Evolutionary conservation across 2,888 invertebrate genomes (phyloP).

Genomic region (Alcis repandata): DNA sequence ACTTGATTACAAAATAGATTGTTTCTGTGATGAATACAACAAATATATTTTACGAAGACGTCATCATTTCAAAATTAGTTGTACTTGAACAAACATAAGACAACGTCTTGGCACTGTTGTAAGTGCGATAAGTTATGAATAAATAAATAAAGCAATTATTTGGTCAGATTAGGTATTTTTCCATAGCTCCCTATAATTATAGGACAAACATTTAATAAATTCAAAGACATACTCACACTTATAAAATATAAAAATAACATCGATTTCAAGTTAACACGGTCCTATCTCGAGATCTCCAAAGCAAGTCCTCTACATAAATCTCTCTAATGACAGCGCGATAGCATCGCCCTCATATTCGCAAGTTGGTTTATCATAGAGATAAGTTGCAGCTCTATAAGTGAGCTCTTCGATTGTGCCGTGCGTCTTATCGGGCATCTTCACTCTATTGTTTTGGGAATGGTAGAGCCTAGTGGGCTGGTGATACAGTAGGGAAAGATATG

Average conservation of each 20-base stretch:
- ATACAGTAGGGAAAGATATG: too few relatives aligned
- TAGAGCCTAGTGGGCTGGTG: not conserved
- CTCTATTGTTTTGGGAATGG: conserved; percentile 56
- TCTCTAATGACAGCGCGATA: conserved; percentile 43
- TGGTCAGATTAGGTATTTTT: too few relatives aligned
- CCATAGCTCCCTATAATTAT: too few relatives aligned
- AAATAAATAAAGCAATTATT: too few relatives aligned
- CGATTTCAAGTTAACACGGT: conserved; percentile 7
- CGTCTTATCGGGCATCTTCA: conserved; percentile 61
- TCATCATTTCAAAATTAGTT: too few relatives aligned
- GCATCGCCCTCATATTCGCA: conserved; percentile 40
- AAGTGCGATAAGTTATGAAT: too few relatives aligned
- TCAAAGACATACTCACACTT: not conserved
- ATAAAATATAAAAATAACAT: not conserved
- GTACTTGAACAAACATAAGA: too few relatives aligned
- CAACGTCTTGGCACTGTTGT: too few relatives aligned
- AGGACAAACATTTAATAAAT: too few relatives aligned
- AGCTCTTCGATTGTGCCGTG: conserved; percentile 56
- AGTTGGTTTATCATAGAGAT: conserved; percentile 34
- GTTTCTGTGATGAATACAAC: too few relatives aligned
- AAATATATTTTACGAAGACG: too few relatives aligned
- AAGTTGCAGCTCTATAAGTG: conserved; percentile 53
- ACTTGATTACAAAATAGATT: too few relatives aligned
- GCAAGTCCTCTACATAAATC: conserved; percentile 39
- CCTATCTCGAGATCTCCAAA: conserved; percentile 16